A percentile compares a stretch with the other conserved stretches of the same genome.
These are phyloP conservation scores for Amblyteles armatorius DNA, from an alignment of 2,888 invertebrate genomes.

Conservation along the genomic window DNA sequence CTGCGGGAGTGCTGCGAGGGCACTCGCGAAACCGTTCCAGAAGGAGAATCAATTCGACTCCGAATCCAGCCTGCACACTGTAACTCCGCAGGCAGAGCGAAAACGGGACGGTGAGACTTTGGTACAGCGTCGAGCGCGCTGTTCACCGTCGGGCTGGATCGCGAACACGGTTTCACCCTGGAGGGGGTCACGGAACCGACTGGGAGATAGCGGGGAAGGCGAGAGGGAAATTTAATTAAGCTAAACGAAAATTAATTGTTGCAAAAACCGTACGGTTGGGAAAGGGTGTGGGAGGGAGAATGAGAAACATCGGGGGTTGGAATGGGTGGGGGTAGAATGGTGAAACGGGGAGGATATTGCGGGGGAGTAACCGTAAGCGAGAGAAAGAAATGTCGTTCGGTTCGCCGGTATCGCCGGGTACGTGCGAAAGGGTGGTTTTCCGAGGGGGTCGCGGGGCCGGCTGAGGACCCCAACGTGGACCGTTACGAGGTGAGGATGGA, in stretches of 20 bases:
- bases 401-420: slow-evolving; percentile 10
- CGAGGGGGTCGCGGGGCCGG: not conserved
- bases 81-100: slow-evolving; percentile 4
- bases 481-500: slow-evolving; percentile 63
- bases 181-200: slow-evolving; percentile 36
- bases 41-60: slow-evolving; percentile 68
- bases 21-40: slow-evolving; percentile 50
- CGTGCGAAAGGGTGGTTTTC: not conserved
- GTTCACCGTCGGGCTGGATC: slow-evolving; percentile 34
- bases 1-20: slow-evolving; percentile 19
- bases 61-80: slow-evolving; percentile 11
- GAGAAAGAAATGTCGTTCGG: not conserved
- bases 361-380: slow-evolving; percentile 26
- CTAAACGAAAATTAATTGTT: slow-evolving; percentile 75
- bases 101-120: slow-evolving; percentile 39
- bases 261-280: slow-evolving; percentile 67
- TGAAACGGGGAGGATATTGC: slow-evolving; percentile 65
- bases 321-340: slow-evolving; percentile 25
- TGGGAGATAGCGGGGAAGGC: slow-evolving; percentile 45
- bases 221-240: slow-evolving; percentile 73
- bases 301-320: slow-evolving; percentile 19
- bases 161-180: slow-evolving; percentile 18
- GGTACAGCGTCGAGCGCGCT: slow-evolving; percentile 29
- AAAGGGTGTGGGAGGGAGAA: slow-evolving; percentile 1
- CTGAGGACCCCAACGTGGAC: slow-evolving; percentile 1